Conservation (phyloP, 2,888 invertebrate species). For the Synanthedon andrenaeformis region DNA sequence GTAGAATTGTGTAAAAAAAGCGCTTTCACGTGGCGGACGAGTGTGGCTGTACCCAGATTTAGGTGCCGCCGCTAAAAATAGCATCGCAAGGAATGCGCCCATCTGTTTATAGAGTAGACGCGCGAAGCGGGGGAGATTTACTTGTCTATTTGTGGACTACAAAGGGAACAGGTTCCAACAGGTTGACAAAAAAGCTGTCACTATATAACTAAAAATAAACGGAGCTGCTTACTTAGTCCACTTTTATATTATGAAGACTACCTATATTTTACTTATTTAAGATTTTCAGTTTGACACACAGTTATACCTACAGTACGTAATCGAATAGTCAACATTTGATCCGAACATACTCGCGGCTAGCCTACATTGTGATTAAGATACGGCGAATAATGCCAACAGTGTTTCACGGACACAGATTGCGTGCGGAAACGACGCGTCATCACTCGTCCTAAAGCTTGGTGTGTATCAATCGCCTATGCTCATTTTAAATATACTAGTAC, state of each 20-base stretch:
- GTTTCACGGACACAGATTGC: not conserved
- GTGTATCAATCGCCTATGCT: no score
- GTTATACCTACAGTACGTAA: no score
- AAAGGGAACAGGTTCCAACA: constrained; percentile 16
- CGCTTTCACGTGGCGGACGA: constrained; percentile 3
- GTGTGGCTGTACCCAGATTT: constrained; percentile 42
- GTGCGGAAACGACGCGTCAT: not conserved
- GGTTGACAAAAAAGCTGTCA: constrained; percentile 33
- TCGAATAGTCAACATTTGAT: not conserved
- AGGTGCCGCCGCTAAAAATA: constrained; percentile 48
- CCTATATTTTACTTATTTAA: no score
- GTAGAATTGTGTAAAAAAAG: constrained; percentile 9
- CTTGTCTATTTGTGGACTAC: constrained; percentile 30
- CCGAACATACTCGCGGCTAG: constrained; percentile 1
- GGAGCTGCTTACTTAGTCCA: constrained; percentile 4
- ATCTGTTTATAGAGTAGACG: constrained; percentile 53
- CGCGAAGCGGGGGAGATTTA: constrained; percentile 48
- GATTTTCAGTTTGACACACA: no score
- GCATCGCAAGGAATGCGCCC: constrained; percentile 45
- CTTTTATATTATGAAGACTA: not conserved
- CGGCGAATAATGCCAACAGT: constrained; percentile 1
- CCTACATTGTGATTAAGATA: not conserved
- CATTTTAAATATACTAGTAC: no score
- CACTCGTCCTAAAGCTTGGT: not conserved
- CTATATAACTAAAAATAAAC: constrained; percentile 23